Evolutionary conservation across 2,888 invertebrate species (phyloP), one percentile per base, ranked within the genome.

Genomic region (Nipponacmea schrenckii): DNA sequence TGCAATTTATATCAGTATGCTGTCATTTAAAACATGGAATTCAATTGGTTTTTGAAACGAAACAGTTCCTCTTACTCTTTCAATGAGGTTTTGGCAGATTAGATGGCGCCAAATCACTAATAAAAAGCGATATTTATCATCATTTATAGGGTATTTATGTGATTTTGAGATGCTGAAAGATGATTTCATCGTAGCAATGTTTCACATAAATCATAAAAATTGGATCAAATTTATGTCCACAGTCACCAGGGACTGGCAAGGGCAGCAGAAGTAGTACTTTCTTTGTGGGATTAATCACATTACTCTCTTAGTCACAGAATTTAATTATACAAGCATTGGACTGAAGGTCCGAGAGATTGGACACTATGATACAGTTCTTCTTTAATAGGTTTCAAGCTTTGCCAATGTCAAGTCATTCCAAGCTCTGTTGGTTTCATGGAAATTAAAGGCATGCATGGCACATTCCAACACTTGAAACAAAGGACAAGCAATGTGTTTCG

Each of bases 221-320:
- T 56, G 56, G 56, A 56, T 24, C 20, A 20, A 56, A 56, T 24
- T 56, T 56, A 56, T 56, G 56, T 24, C 20, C 20, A 56, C 15
- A 56, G 24, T 24, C 56, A 12, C 20, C 7, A 12, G 56, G 56
- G 56, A 56, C 24, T 24, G 8, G 20, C 56, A 14, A 20, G 56
- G 56, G 56, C 24, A 24, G 24, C 56, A 24, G 20, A 20, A 20
- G 20, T 56, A 20, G 39, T 56, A 20, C 56, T 56, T 56, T 24
- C 56, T 56, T 20, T 20, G 20, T 56, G 56, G 24, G 56, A 56
- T 56, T 56, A 56, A 56, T 56, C 56, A 56, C 56, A 56, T 56
- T 56, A 56, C 56, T 56, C 15, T 56, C 56, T 56, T 56, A 56
- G 56, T 56, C 56, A 56, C 56, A 24, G 56, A 56, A 56, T 56